A percentile compares a stretch with the other conserved stretches of the same genome.
phyloP scores from a whole-genome alignment of 2,797 vertebrate species.

The Notolepis coatsorum region DNA sequence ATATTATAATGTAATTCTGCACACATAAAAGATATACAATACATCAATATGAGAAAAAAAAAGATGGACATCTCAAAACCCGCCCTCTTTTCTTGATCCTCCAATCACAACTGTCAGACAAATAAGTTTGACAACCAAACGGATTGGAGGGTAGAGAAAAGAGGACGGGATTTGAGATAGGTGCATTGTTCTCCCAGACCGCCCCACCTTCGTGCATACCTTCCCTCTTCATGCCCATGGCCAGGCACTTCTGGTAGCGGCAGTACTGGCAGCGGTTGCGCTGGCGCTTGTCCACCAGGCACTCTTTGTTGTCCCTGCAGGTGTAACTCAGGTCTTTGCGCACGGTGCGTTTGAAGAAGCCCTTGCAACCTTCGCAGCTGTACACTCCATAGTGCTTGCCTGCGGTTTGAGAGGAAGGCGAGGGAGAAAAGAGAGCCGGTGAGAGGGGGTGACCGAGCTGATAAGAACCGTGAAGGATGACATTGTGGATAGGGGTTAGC shows the following conservation, averaged over 20 bases:
- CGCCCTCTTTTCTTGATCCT: too few relatives aligned
- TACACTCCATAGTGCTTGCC: conserved; percentile 96
- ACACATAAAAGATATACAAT: too few relatives aligned
- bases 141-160: too few relatives aligned
- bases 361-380: conserved; percentile 97
- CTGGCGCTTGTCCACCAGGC: conserved; percentile 96
- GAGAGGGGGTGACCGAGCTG: not conserved
- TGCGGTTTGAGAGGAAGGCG: conserved; percentile 57
- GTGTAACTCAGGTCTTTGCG: conserved; percentile 97
- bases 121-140: too few relatives aligned
- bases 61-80: too few relatives aligned
- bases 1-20: too few relatives aligned
- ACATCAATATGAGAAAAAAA: too few relatives aligned
- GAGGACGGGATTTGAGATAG: too few relatives aligned
- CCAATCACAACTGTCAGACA: too few relatives aligned
- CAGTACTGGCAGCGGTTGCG: conserved; percentile 98
- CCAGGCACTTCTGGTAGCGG: conserved; percentile 95
- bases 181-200: too few relatives aligned
- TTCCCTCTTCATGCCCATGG: conserved; percentile 98
- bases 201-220: too few relatives aligned
- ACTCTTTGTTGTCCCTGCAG: conserved; percentile 96
- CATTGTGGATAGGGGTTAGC: too few relatives aligned
- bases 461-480: conserved; percentile 1
- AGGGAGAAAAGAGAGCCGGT: not conserved
- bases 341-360: conserved; percentile 96